Percentiles rank a stretch among this genome's conserved stretches.
These are phyloP conservation scores for Heteromormyrus szaboi DNA, from an alignment of 2,797 vertebrate species.

Conservation along the genomic window DNA sequence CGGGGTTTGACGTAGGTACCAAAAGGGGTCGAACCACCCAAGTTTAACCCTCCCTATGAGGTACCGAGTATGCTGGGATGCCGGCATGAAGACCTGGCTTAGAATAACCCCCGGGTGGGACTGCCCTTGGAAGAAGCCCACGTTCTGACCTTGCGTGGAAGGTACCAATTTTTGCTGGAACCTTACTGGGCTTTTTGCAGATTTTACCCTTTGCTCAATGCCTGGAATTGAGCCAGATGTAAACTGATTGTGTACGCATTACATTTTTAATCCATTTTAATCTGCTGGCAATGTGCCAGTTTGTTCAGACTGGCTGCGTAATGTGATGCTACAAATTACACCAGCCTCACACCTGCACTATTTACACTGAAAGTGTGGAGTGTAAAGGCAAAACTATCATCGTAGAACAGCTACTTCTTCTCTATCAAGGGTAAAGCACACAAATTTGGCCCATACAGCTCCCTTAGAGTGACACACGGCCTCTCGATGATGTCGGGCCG, in stretches of 20 bases:
- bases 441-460: not conserved
- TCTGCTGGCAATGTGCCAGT: not conserved
- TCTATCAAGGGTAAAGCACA: not conserved
- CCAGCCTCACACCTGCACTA: not conserved
- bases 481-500: constrained; percentile 15
- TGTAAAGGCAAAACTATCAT: not conserved
- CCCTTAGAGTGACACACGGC: not conserved
- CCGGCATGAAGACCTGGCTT: not conserved
- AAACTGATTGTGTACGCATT: not conserved
- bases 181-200: not conserved
- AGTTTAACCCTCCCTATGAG: not conserved
- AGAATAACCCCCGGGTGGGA: not conserved
- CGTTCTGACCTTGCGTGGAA: not conserved
- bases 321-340: not conserved
- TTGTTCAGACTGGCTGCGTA: not conserved
- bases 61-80: not conserved
- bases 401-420: not conserved
- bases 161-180: not conserved
- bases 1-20: not conserved
- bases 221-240: not conserved
- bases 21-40: not conserved
- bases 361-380: not conserved
- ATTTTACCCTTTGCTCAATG: not conserved
- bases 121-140: not conserved
- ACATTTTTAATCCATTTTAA: not conserved